phyloP scores from a whole-genome alignment of 2,797 vertebrate genomes.

The Microcaecilia unicolor region DNA sequence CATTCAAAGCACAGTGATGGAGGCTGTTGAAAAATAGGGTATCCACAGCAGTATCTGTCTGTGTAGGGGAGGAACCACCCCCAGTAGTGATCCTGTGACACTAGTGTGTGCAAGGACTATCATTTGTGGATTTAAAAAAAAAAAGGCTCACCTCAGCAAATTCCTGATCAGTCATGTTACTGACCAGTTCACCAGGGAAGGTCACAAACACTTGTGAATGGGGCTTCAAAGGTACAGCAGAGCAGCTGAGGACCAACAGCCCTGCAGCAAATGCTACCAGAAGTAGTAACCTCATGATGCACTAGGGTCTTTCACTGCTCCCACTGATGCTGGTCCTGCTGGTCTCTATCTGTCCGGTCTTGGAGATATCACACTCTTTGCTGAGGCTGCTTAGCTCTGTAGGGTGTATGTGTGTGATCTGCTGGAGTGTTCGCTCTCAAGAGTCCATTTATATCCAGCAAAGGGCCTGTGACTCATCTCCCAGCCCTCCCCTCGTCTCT shows the following conservation, averaged over 20 bases:
- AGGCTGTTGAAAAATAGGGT: too few relatives aligned
- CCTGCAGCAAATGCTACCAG: slow-evolving; percentile 49
- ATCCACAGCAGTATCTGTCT: too few relatives aligned
- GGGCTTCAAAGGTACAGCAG: slow-evolving; percentile 34
- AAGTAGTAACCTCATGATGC: slow-evolving; percentile 21
- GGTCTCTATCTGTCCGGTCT: slow-evolving; percentile 4
- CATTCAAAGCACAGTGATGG: too few relatives aligned
- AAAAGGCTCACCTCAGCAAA: slow-evolving; percentile 83
- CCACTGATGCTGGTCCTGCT: slow-evolving; percentile 7
- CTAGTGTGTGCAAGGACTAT: too few relatives aligned
- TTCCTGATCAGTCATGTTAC: slow-evolving; percentile 57
- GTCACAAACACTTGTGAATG: slow-evolving; percentile 45
- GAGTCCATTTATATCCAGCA: slow-evolving; percentile 25
- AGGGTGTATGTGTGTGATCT: too few relatives aligned
- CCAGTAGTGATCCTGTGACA: too few relatives aligned
- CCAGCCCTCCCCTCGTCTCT: slow-evolving; percentile 24
- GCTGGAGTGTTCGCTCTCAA: neutral
- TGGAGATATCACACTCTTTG: too few relatives aligned
- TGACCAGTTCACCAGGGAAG: slow-evolving; percentile 74
- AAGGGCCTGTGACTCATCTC: slow-evolving; percentile 30
- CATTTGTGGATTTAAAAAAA: too few relatives aligned
- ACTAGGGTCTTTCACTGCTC: rapidly evolving
- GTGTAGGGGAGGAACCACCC: too few relatives aligned
- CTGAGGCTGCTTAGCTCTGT: neutral
- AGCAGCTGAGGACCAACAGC: slow-evolving; percentile 47